Conservation (phyloP, 2,113 vertebrate species). For the Rana temporaria region DNA sequence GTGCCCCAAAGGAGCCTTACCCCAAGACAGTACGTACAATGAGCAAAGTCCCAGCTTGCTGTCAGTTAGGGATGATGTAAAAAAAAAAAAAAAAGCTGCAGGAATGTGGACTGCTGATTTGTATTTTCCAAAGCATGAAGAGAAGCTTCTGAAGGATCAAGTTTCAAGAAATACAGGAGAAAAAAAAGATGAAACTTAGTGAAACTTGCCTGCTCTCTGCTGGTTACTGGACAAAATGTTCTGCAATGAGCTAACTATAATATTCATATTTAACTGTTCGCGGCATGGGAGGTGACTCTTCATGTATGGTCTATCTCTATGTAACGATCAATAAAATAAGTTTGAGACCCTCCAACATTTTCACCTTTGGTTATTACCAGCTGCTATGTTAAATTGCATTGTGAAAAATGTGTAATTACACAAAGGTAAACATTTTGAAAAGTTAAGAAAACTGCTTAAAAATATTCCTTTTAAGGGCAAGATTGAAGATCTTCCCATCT, state of each 20-base stretch:
- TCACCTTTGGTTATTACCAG: too few species aligned
- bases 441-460: too few species aligned
- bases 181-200: constrained; percentile 47
- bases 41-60: constrained; percentile 45
- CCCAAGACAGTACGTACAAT: constrained; percentile 21
- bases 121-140: constrained; percentile 58
- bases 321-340: too few species aligned
- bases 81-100: constrained; percentile 49
- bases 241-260: background rate
- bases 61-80: constrained; percentile 52
- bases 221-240: constrained; percentile 48
- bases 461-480: too few species aligned
- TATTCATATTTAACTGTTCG: too few species aligned
- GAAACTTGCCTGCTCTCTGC: constrained; percentile 57
- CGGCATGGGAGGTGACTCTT: too few species aligned
- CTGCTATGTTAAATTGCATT: too few species aligned
- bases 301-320: too few species aligned
- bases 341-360: too few species aligned
- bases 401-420: too few species aligned
- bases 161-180: constrained; percentile 56
- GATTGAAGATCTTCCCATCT: too few species aligned
- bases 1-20: background rate
- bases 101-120: constrained; percentile 56
- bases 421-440: too few species aligned
- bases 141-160: constrained; percentile 55